These are phyloP conservation scores for Apotomis turbidana DNA, from an alignment of 2,888 invertebrate species.

Conservation along the genomic window DNA sequence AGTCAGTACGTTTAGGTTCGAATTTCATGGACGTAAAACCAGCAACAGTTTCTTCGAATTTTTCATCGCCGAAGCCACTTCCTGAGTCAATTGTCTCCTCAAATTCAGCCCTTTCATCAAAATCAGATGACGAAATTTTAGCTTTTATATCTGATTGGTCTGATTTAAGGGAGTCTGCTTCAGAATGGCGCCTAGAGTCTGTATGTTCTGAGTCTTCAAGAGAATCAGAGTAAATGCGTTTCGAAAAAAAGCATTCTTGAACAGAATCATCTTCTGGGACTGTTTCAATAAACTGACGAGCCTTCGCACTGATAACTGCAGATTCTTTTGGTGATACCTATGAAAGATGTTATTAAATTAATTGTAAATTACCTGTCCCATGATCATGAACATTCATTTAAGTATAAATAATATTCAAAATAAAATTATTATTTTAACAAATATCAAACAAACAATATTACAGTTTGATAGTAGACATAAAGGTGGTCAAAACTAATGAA, in stretches of 20 bases:
- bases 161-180: constrained; percentile 80
- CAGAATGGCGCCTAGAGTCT: constrained; percentile 79
- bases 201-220: constrained; percentile 81
- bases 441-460: too few species aligned
- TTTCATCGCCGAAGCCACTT: constrained; percentile 80
- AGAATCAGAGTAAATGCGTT: constrained; percentile 81
- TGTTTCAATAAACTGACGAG: constrained; percentile 81
- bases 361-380: not conserved
- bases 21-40: constrained; percentile 75
- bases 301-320: constrained; percentile 80
- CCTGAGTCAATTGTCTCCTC: constrained; percentile 78
- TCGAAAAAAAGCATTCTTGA: constrained; percentile 82
- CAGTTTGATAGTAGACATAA: too few species aligned
- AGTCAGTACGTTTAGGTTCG: constrained; percentile 63
- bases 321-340: constrained; percentile 75
- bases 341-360: constrained; percentile 31
- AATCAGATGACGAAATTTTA: constrained; percentile 79
- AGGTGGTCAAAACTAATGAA: too few species aligned
- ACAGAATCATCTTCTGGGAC: constrained; percentile 83
- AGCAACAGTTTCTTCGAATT: constrained; percentile 75
- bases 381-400: too few species aligned
- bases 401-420: too few species aligned
- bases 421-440: too few species aligned
- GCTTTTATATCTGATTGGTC: constrained; percentile 79
- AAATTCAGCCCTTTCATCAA: constrained; percentile 79